A percentile compares a stretch with the other conserved stretches of the same genome.
Conservation (phyloP, 2,888 invertebrate genomes). For the Nezara viridula region DNA sequence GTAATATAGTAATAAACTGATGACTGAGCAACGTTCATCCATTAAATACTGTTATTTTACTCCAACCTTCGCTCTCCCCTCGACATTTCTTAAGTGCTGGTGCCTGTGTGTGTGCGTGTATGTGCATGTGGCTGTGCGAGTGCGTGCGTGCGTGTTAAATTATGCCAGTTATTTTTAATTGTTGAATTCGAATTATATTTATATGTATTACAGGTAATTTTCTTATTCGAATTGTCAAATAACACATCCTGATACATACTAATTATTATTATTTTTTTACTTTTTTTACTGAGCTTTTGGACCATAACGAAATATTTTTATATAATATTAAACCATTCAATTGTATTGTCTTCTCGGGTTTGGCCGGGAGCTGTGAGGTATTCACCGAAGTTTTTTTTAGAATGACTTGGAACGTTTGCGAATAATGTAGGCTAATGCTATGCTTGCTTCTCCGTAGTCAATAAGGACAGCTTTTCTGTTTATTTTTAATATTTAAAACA, state of each 20-base stretch:
- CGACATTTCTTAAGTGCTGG: too few species aligned
- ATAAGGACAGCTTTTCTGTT: background rate
- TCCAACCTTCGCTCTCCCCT: too few species aligned
- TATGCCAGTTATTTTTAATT: too few species aligned
- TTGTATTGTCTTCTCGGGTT: background rate
- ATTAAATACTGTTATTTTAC: too few species aligned
- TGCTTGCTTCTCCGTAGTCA: background rate
- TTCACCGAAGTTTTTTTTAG: slow-evolving; percentile 29
- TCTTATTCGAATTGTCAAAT: background rate
- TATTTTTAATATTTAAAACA: too few species aligned
- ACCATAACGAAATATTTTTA: background rate
- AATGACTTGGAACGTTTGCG: background rate
- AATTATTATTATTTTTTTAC: background rate
- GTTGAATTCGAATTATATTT: too few species aligned
- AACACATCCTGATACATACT: background rate
- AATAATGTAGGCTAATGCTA: background rate
- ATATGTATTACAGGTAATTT: too few species aligned
- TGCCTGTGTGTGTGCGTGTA: too few species aligned
- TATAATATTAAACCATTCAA: background rate
- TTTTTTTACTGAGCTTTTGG: background rate
- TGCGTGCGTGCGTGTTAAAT: too few species aligned
- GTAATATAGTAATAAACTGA: too few species aligned
- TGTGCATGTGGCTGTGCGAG: too few species aligned
- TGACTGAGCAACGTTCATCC: too few species aligned
- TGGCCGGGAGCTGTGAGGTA: background rate